Base-by-base conservation (phyloP, 2,888 invertebrate genomes). In the Holacanthella duospinosa region DNA sequence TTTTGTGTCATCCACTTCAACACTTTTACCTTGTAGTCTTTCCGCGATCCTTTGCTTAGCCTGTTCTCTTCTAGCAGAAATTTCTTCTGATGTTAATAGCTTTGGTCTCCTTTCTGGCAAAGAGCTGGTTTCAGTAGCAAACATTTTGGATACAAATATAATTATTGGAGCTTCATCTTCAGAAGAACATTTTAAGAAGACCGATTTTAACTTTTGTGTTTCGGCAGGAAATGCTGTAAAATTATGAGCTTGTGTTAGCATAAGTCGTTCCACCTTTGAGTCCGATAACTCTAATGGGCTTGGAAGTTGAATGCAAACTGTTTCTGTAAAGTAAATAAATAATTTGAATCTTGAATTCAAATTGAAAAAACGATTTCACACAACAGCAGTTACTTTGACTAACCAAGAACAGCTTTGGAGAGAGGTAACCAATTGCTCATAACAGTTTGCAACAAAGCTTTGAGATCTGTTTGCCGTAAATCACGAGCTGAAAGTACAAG, bases 401-500 rank as follows among this genome's bases (percentile, higher is more conserved):
- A 71, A 81, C 80, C 77, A 19, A 96, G 79, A n/a, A 94, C 85
- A 26, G 87, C 85, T 44, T 79, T 79, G 4, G 94, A 87, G 58
- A 97, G 78, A 3, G 95, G 93, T 57, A 94, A 79, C 96, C 96
- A 97, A 74, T 89, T 88, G 44, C 86, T 85, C 77, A 89, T 85
- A 19, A 96, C 82, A 0, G 89, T 85, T 75, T 88, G 88, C 0
- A 95, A 80, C 75, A 89, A 88, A 1, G 86, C 80, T 76, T 86
- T 85, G 0, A 84, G 78, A 77, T 95, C 94, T 2, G 84, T 86
- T 70, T 88, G 85, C 55, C 86, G 83, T 67, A 91, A 77, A 76
- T 95, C 95, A 68, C 89, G 80, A 0, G 86, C 80, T 0, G 86
- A 83, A 53, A 89, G 78, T 75, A 85, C 87, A 2, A 96, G 82